Evolutionary conservation across 2,797 vertebrate genomes (phyloP), one percentile per base, ranked within the genome.

Genomic region (Hydrolagus colliei): DNA sequence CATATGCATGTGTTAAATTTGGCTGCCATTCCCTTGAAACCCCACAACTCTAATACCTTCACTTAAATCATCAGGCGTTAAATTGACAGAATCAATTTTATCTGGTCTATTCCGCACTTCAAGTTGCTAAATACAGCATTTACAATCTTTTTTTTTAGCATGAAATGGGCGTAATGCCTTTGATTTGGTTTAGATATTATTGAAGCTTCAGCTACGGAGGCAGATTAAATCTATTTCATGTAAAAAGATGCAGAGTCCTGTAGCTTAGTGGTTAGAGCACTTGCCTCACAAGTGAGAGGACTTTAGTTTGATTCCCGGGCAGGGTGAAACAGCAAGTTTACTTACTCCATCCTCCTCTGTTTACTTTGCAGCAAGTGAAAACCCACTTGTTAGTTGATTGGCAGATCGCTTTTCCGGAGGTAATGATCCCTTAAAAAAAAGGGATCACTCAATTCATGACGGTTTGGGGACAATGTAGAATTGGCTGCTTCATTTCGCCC

Each of bases 181-280:
- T 84, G 79, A 84, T 84, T 71, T 10, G 18, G 65, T 68, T 84
- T 84, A 84, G 79, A 84, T 84, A 71, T 59, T 76, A 76, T 35
- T 71, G 65, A 71, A 84, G 22, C 41, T 20, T 12, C 8, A 71
- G 79, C 32, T 84, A 35, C 79, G 63, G 41, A 68, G 71, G 71
- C 35, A 84, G 65, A 71, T 71, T 71, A 52, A 18, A 71, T 84
- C 71, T 63, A 84, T 67, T 84, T 32, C 14, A 32, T 68, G 65
- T n/a, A 71, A 27, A 8, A 84, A 82, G 27, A 20, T 32, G 79
- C 35, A 67, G 18, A 35, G 65, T 62, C 20, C 41, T 52, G 41
- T 52, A 52, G 41, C 41, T 52, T 52, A 52, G 41, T 52, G 41
- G 41, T 52, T 52, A 52, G 2, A 52, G 41, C 41, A 52, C 41